Percentiles rank a stretch among this genome's conserved stretches.
phyloP scores from a whole-genome alignment of 2,888 invertebrate species.

The Papilio gigon region DNA sequence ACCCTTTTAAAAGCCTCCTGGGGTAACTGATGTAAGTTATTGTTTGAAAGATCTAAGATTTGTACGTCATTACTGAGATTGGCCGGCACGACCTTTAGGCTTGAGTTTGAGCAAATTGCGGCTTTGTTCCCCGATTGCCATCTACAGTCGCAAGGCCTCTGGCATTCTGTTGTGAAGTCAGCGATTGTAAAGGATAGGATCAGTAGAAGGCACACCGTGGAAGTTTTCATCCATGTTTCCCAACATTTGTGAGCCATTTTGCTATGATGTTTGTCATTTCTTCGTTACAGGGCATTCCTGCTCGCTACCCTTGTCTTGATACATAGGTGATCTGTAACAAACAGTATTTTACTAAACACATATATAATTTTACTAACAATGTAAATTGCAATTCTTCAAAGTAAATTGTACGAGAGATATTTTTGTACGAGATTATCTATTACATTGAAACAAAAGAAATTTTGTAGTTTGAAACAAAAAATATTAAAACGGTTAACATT shows the following conservation, averaged over 20 bases:
- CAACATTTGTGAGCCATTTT: conserved; percentile 80
- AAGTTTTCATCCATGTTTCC: conserved; percentile 76
- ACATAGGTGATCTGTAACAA: conserved; percentile 76
- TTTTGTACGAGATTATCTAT: too few relatives aligned
- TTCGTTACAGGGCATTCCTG: conserved; percentile 75
- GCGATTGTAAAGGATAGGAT: conserved; percentile 69
- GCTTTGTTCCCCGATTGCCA: conserved; percentile 94
- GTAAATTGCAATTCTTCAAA: too few relatives aligned
- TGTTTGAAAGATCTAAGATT: conserved; percentile 88
- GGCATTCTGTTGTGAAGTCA: conserved; percentile 85
- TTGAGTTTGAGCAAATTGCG: conserved; percentile 89
- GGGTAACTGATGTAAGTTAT: conserved; percentile 84
- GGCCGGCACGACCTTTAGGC: conserved; percentile 86
- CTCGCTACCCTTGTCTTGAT: conserved; percentile 55
- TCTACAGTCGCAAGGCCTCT: conserved; percentile 89
- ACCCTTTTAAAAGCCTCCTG: conserved; percentile 86
- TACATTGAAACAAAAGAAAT: too few relatives aligned
- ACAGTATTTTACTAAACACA: conserved; percentile 38
- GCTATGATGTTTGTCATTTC: conserved; percentile 75
- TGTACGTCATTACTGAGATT: conserved; percentile 88
- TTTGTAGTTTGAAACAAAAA: too few relatives aligned
- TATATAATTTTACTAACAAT: background rate
- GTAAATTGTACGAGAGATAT: too few relatives aligned
- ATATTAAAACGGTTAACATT: too few relatives aligned
- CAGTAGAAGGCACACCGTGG: conserved; percentile 61